Percentiles rank a stretch among this genome's conserved stretches.
These are phyloP conservation scores for Leucophenga varia DNA, from an alignment of 1,140 invertebrate species.

Conservation along the genomic window DNA sequence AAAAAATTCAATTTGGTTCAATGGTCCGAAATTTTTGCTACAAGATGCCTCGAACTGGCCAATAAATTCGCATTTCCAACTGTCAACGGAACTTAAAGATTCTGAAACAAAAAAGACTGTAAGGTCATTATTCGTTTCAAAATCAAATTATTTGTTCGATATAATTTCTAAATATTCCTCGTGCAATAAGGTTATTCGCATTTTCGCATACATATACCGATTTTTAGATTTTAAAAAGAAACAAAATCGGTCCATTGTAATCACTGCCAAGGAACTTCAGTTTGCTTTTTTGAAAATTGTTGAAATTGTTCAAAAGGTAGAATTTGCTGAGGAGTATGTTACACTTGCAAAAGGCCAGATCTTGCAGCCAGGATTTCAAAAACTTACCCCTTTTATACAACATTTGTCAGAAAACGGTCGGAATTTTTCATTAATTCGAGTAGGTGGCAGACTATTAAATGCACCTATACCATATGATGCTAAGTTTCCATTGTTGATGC, in stretches of 20 bases:
- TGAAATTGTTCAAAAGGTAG: neutral
- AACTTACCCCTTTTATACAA: too few species aligned
- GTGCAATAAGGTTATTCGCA: too few species aligned
- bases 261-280: constrained; percentile 1
- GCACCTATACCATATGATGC: neutral
- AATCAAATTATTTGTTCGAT: neutral
- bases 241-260: neutral
- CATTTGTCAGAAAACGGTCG: too few species aligned
- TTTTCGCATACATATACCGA: too few species aligned
- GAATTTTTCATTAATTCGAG: constrained; percentile 1
- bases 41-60: neutral
- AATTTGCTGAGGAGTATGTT: too few species aligned
- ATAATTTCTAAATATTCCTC: too few species aligned
- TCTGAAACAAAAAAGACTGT: neutral
- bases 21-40: constrained; percentile 16
- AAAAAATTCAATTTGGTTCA: constrained; percentile 41
- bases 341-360: too few species aligned
- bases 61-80: neutral
- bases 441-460: constrained; percentile 1
- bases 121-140: neutral
- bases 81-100: neutral
- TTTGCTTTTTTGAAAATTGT: constrained; percentile 3
- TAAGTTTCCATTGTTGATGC: constrained; percentile 3
- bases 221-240: neutral
- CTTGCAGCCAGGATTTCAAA: too few species aligned